Evolutionary conservation across 2,888 invertebrate species (phyloP).

Genomic region (Lissonota sp.): DNA sequence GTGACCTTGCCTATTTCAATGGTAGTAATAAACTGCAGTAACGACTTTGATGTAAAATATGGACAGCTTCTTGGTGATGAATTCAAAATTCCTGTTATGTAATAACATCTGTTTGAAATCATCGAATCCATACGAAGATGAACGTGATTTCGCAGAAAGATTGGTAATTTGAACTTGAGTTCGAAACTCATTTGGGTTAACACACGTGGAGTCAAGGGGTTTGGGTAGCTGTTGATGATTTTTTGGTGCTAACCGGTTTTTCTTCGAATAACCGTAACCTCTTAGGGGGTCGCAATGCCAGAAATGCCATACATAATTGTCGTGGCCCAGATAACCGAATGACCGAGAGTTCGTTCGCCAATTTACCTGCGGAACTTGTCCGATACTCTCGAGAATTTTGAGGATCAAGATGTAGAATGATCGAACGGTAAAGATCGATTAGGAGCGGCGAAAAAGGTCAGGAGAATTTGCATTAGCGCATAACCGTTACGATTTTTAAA

Average conservation of each 20-base stretch:
- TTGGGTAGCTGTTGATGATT: slow-evolving; percentile 15
- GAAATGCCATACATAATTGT: slow-evolving; percentile 56
- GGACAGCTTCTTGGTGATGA: no score
- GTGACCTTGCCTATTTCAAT: neutral
- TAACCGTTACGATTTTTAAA: no score
- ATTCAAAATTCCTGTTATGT: no score
- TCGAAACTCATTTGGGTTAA: slow-evolving; percentile 7
- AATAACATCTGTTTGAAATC: no score
- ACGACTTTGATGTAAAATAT: no score
- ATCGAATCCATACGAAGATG: no score
- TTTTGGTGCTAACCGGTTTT: slow-evolving; percentile 60
- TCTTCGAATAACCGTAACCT: slow-evolving; percentile 56
- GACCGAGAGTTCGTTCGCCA: slow-evolving; percentile 14
- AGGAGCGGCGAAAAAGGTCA: neutral
- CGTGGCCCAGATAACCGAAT: slow-evolving; percentile 47
- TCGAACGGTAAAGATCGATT: slow-evolving; percentile 31
- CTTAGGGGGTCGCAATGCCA: slow-evolving; percentile 42
- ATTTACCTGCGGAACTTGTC: slow-evolving; percentile 29
- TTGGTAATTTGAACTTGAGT: no score
- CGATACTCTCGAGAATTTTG: slow-evolving; percentile 15
- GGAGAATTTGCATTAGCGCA: neutral
- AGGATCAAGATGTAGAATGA: slow-evolving; percentile 12
- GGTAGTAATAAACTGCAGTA: no score
- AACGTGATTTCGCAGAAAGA: no score
- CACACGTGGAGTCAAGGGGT: neutral